These are phyloP conservation scores for Thymelicus lineola DNA, from an alignment of 2,888 invertebrate species.

Conservation along the genomic window DNA sequence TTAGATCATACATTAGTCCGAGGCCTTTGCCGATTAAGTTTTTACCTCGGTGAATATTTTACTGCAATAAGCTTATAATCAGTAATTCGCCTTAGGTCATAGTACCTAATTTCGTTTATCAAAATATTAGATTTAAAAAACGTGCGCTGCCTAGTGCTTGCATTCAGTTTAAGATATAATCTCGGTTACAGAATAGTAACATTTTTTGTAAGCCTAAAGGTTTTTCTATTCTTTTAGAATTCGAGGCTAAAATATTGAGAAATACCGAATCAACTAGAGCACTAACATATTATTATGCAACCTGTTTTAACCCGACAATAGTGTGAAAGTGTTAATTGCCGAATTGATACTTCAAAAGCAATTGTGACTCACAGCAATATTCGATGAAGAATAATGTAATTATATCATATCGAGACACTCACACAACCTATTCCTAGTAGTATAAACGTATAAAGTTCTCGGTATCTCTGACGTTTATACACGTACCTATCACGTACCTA, in stretches of 20 bases:
- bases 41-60: too few species aligned
- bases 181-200: slow-evolving; percentile 19
- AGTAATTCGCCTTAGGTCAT: not conserved
- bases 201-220: slow-evolving; percentile 27
- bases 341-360: not conserved
- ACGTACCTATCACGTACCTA: too few species aligned
- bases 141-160: slow-evolving; percentile 7
- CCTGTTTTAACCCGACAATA: slow-evolving; percentile 2
- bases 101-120: not conserved
- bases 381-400: not conserved
- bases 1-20: too few species aligned
- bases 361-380: not conserved
- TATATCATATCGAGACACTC: too few species aligned
- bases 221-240: slow-evolving; percentile 29
- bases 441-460: too few species aligned
- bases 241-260: slow-evolving; percentile 27
- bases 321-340: not conserved
- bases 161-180: slow-evolving; percentile 30
- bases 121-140: slow-evolving; percentile 11
- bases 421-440: too few species aligned
- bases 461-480: too few species aligned
- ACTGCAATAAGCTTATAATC: too few species aligned
- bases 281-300: slow-evolving; percentile 28
- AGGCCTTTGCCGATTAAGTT: too few species aligned
- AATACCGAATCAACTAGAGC: slow-evolving; percentile 30